A percentile compares a stretch with the other conserved stretches of the same genome.
Conservation (phyloP, 1,140 invertebrate species). For the Mactra quadrangularis region DNA sequence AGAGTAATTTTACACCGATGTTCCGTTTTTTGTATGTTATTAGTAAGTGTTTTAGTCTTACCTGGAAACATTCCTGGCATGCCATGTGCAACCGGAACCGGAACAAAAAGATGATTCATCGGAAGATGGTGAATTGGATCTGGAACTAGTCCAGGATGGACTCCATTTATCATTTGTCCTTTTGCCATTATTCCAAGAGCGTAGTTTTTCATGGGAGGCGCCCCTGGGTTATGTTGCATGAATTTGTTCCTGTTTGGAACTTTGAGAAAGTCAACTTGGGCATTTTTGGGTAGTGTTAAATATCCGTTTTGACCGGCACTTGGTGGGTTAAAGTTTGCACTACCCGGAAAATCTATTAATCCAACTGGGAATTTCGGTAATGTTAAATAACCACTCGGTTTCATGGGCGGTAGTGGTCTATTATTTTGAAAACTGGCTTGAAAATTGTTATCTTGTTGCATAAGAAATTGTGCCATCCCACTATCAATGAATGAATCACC, state of each 20-base stretch:
- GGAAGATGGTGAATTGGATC: conserved; percentile 49
- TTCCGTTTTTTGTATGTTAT: too few relatives aligned
- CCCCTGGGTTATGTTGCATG: not conserved
- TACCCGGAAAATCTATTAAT: conserved; percentile 31
- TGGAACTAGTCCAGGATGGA: not conserved
- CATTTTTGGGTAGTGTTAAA: not conserved
- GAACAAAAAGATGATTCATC: conserved; percentile 58
- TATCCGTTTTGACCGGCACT: not conserved
- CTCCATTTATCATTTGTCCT: not conserved
- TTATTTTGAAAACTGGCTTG: not conserved
- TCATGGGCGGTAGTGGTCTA: not conserved
- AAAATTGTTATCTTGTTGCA: not conserved
- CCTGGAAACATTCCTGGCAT: not conserved
- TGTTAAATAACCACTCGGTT: conserved; percentile 9
- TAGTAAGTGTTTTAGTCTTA: too few relatives aligned
- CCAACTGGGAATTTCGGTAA: conserved; percentile 39
- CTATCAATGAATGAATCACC: not conserved
- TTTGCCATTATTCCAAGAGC: conserved; percentile 22
- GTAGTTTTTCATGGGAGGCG: not conserved
- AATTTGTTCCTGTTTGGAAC: not conserved
- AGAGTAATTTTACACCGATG: too few relatives aligned
- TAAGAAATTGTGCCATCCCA: not conserved
- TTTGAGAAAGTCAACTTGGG: conserved; percentile 21
- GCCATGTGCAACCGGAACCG: conserved; percentile 14
- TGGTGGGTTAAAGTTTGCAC: not conserved